Evolutionary conservation across 2,888 invertebrate genomes (phyloP).

Genomic region (Drosophila basisetae): DNA sequence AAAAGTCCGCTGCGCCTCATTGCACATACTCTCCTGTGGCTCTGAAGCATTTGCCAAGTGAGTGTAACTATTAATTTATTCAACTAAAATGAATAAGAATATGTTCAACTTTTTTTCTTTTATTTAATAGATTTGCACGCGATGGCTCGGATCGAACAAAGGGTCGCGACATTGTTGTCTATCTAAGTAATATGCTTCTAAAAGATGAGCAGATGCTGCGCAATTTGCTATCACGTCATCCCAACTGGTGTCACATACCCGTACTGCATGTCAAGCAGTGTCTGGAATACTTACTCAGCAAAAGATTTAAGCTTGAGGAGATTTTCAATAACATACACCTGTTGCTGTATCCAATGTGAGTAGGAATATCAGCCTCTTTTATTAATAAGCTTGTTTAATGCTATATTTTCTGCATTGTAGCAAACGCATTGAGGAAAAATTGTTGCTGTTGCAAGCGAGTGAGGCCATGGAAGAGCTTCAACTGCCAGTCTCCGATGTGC

Average conservation of each 20-base stretch:
- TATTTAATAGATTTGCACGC: constrained; percentile 86
- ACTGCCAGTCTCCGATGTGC: constrained; percentile 72
- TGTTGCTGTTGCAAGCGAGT: constrained; percentile 63
- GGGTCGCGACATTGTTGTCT: constrained; percentile 85
- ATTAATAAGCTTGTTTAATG: neutral
- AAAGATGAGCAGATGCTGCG: constrained; percentile 78
- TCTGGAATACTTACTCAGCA: constrained; percentile 86
- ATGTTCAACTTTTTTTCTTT: neutral
- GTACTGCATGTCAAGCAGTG: constrained; percentile 87
- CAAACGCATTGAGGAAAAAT: constrained; percentile 83
- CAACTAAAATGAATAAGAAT: neutral
- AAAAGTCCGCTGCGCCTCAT: constrained; percentile 86
- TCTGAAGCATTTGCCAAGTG: constrained; percentile 85
- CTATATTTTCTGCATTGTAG: constrained; percentile 50
- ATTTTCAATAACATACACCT: constrained; percentile 88
- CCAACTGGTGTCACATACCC: constrained; percentile 88
- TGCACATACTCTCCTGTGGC: constrained; percentile 85
- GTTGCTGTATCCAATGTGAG: constrained; percentile 90
- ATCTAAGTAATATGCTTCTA: constrained; percentile 84
- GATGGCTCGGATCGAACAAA: constrained; percentile 87
- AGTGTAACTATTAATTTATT: constrained; percentile 25
- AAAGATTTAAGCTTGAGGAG: constrained; percentile 86
- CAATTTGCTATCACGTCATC: constrained; percentile 87
- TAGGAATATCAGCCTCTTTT: neutral
- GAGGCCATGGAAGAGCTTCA: constrained; percentile 74